These are phyloP conservation scores for Eriocheir sinensis DNA, from an alignment of 1,140 invertebrate genomes.

Conservation along the genomic window DNA sequence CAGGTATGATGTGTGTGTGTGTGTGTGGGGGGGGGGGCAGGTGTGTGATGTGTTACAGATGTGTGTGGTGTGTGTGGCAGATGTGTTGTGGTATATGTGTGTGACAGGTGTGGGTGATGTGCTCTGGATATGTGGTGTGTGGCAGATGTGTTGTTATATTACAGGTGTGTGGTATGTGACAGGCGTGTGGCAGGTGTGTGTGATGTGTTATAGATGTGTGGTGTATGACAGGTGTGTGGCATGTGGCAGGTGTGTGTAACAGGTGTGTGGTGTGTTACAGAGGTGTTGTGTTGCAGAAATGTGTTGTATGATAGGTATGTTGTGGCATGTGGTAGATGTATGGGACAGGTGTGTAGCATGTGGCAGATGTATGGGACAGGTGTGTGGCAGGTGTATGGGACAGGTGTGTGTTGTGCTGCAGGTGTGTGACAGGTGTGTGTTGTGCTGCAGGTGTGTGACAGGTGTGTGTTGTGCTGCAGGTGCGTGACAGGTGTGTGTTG, in stretches of 20 bases:
- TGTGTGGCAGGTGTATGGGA: neutral
- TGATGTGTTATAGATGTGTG: neutral
- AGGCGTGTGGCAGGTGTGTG: neutral
- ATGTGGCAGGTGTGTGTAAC: neutral
- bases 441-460: neutral
- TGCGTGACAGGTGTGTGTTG: neutral
- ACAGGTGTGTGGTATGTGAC: neutral
- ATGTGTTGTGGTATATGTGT: no score
- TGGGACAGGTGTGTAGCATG: neutral
- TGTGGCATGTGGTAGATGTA: neutral
- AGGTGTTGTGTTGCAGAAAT: neutral
- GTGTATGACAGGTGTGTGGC: conserved; percentile 20
- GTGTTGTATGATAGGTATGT: neutral
- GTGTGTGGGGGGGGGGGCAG: neutral
- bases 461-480: neutral
- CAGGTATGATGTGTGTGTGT: conserved; percentile 36
- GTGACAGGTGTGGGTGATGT: neutral
- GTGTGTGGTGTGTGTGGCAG: no score
- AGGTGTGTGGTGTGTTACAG: neutral
- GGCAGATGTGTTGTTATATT: neutral
- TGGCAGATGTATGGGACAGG: neutral
- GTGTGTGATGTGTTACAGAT: no score
- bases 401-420: neutral
- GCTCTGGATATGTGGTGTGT: neutral
- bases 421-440: neutral